These are phyloP conservation scores for Clarias gariepinus DNA, from an alignment of 2,113 vertebrate genomes.

Conservation along the genomic window DNA sequence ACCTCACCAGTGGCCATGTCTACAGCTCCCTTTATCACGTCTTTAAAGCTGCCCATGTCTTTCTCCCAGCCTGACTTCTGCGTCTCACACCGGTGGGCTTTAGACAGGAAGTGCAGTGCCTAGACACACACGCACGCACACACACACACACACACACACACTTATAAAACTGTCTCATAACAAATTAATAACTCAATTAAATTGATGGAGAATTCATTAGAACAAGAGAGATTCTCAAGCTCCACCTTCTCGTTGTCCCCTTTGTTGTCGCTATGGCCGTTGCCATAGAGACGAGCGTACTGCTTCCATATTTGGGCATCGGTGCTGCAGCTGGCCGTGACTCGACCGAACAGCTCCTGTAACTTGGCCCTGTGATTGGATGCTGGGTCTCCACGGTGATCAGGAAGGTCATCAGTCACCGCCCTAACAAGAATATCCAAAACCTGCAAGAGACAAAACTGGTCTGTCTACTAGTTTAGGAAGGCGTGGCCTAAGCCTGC, in stretches of 20 bases:
- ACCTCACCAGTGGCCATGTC: conserved; percentile 82
- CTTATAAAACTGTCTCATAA: not conserved
- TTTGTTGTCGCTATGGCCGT: conserved; percentile 71
- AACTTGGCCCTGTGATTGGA: conserved; percentile 73
- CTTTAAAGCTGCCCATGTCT: conserved; percentile 80
- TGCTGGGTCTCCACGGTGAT: conserved; percentile 72
- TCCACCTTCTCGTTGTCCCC: conserved; percentile 89
- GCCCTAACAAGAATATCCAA: conserved; percentile 85
- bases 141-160: conserved; percentile 27
- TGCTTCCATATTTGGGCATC: conserved; percentile 85
- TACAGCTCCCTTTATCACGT: conserved; percentile 79
- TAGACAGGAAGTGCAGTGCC: conserved; percentile 88
- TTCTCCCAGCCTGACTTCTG: conserved; percentile 87
- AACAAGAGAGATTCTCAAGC: not conserved
- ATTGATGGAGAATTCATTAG: not conserved
- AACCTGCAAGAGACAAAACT: conserved; percentile 71
- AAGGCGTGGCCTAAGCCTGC: not conserved
- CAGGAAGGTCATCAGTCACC: conserved; percentile 74
- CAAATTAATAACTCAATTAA: not conserved
- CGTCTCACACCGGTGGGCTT: conserved; percentile 89
- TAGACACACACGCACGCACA: conserved; percentile 57
- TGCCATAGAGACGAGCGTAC: conserved; percentile 82
- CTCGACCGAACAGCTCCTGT: conserved; percentile 86
- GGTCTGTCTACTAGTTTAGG: not conserved
- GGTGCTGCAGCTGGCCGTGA: conserved; percentile 83